Evolutionary conservation across 2,888 invertebrate species (phyloP).

Genomic region (Acanthosoma haemorrhoidale): DNA sequence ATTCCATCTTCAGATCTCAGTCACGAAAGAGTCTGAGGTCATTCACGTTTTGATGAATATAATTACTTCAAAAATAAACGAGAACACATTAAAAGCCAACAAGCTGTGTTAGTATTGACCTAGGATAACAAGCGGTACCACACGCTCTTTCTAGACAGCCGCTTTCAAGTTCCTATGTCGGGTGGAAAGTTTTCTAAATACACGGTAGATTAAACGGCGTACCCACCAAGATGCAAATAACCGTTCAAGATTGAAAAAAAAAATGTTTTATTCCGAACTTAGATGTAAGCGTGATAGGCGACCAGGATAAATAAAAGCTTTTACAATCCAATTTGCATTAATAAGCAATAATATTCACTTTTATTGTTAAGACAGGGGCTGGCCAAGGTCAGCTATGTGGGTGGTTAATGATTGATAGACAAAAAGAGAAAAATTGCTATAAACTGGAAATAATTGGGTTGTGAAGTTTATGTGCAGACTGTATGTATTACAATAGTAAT

Average conservation of each 20-base stretch:
- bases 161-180: too few species aligned
- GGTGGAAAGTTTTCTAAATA: too few species aligned
- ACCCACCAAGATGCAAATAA: neutral
- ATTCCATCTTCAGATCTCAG: too few species aligned
- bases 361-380: neutral
- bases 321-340: slow-evolving; percentile 1
- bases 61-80: neutral
- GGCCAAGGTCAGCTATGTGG: neutral
- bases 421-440: too few species aligned
- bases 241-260: neutral
- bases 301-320: neutral
- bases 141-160: too few species aligned
- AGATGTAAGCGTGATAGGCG: neutral
- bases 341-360: slow-evolving; percentile 10
- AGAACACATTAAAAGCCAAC: neutral
- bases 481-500: too few species aligned
- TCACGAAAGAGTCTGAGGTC: neutral
- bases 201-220: too few species aligned
- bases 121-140: too few species aligned
- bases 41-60: neutral
- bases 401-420: neutral
- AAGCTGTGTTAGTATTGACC: neutral
- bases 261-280: neutral
- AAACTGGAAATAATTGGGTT: too few species aligned
- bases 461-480: too few species aligned